Percentiles rank a stretch among this genome's conserved stretches.
phyloP scores from a whole-genome alignment of 2,888 invertebrate species.

The Scaptomyza caliginosa region DNA sequence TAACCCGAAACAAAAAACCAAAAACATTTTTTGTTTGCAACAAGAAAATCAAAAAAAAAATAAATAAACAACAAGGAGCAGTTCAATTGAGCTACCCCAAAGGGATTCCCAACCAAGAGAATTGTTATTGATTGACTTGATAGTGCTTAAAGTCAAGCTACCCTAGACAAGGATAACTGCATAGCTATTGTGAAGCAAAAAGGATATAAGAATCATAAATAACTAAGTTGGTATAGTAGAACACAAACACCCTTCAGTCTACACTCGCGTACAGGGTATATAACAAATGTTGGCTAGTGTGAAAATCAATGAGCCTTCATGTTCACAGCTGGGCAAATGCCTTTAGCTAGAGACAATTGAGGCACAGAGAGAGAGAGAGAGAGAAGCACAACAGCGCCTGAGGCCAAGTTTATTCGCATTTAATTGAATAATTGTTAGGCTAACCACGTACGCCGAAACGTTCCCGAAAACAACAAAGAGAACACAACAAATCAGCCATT shows the following conservation, averaged over 20 bases:
- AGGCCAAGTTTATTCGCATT: constrained; percentile 82
- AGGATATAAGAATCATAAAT: no score
- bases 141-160: neutral
- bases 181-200: no score
- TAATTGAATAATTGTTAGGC: constrained; percentile 84
- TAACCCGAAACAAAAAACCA: neutral
- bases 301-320: constrained; percentile 65
- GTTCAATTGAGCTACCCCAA: constrained; percentile 45
- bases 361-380: neutral
- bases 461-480: constrained; percentile 22
- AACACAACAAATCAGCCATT: constrained; percentile 28
- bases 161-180: neutral
- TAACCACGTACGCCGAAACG: constrained; percentile 74
- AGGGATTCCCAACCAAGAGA: constrained; percentile 11
- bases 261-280: constrained; percentile 21
- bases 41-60: constrained; percentile 14
- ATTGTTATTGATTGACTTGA: neutral
- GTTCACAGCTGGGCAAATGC: constrained; percentile 39
- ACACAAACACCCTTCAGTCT: neutral
- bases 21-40: constrained; percentile 39
- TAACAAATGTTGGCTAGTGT: constrained; percentile 62
- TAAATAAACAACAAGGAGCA: constrained; percentile 12
- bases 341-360: constrained; percentile 14
- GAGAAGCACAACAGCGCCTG: constrained; percentile 21
- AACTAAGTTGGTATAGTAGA: no score